Percentiles rank a stretch among this genome's conserved stretches.
phyloP scores from a whole-genome alignment of 1,140 invertebrate genomes.

The Scaptomyza hsui region DNA sequence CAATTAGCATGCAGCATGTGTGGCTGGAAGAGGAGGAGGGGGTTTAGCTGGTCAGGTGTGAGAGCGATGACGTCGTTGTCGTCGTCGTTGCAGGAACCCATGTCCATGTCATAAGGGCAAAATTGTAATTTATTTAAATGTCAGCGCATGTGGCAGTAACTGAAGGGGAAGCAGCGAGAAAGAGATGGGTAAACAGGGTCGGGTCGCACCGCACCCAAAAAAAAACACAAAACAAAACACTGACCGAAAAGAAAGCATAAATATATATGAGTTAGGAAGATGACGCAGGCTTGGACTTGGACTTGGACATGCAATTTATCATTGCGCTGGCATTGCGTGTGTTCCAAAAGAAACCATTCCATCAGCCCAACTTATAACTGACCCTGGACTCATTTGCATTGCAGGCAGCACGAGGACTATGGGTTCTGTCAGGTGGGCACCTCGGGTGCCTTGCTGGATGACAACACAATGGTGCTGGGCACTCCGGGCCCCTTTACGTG shows the following conservation, averaged over 20 bases:
- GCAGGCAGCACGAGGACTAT: constrained; percentile 90
- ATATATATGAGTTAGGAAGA: not conserved
- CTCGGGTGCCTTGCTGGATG: constrained; percentile 90
- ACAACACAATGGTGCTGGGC: constrained; percentile 92
- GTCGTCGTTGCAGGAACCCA: constrained; percentile 45
- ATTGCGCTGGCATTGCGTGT: constrained; percentile 67
- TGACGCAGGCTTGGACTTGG: constrained; percentile 27
- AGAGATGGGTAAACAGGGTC: constrained; percentile 19
- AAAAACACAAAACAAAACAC: no score
- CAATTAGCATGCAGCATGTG: constrained; percentile 72
- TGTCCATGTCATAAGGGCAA: constrained; percentile 61
- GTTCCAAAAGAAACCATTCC: not conserved
- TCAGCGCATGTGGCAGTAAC: constrained; percentile 24
- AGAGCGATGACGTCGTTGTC: constrained; percentile 67
- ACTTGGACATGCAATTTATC: constrained; percentile 72
- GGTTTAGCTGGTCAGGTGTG: constrained; percentile 53
- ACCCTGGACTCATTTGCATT: constrained; percentile 57
- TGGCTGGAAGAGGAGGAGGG: no score
- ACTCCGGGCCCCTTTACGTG: constrained; percentile 94
- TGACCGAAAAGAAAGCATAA: constrained; percentile 47
- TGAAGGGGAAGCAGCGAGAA: not conserved
- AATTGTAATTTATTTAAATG: constrained; percentile 81
- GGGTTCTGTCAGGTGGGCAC: constrained; percentile 97
- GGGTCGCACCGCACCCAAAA: constrained; percentile 55
- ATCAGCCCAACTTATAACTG: constrained; percentile 13